phyloP scores from a whole-genome alignment of 2,888 invertebrate species.

The Hemaris fuciformis region DNA sequence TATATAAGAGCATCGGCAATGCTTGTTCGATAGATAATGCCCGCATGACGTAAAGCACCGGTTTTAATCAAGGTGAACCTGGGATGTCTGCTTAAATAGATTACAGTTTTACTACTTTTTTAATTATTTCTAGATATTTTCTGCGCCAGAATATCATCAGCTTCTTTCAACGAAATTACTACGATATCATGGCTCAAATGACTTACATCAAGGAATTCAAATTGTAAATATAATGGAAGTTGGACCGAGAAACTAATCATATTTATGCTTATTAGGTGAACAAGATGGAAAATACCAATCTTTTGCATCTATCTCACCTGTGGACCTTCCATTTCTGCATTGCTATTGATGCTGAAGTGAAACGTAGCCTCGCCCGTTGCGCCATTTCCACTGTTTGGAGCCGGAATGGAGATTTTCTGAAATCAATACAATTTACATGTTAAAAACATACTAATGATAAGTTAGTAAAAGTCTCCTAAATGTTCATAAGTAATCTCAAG shows the following conservation, averaged over 20 bases:
- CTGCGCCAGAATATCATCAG: background rate
- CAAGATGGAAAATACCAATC: background rate
- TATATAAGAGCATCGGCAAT: slow-evolving; percentile 19
- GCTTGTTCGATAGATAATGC: slow-evolving; percentile 40
- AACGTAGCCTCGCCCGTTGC: slow-evolving; percentile 79
- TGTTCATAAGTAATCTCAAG: background rate
- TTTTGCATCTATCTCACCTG: slow-evolving; percentile 65
- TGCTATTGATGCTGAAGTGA: slow-evolving; percentile 90
- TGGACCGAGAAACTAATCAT: background rate
- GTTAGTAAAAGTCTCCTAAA: no score
- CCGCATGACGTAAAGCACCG: slow-evolving; percentile 44
- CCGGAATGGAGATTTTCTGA: slow-evolving; percentile 90
- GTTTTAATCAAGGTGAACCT: slow-evolving; percentile 47
- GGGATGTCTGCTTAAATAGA: slow-evolving; percentile 36
- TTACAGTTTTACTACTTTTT: slow-evolving; percentile 23
- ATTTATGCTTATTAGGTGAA: background rate
- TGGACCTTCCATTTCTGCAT: slow-evolving; percentile 90
- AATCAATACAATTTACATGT: slow-evolving; percentile 47
- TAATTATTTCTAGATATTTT: slow-evolving; percentile 13
- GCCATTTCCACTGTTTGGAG: slow-evolving; percentile 81
- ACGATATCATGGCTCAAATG: background rate
- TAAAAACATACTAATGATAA: background rate
- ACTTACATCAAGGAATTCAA: background rate
- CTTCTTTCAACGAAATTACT: background rate
- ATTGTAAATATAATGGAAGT: background rate